phyloP scores from a whole-genome alignment of 2,113 vertebrate species.

The Microcebus lehilahytsara region DNA sequence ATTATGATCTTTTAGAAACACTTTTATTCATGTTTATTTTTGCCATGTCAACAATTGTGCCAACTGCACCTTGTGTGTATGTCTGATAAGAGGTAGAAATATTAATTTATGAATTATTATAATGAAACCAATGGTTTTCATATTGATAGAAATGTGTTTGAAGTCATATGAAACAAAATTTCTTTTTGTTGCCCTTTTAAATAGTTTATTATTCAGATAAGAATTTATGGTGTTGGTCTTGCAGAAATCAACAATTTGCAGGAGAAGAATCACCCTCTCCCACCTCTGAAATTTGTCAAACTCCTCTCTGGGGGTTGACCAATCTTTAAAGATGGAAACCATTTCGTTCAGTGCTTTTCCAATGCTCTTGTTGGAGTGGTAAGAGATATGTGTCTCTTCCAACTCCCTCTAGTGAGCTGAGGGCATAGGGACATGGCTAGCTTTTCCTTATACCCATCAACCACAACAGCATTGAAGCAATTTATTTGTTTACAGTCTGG shows the following conservation, averaged over 20 bases:
- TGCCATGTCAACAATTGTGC: neutral
- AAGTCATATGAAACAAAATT: neutral
- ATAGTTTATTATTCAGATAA: neutral
- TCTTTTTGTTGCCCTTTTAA: neutral
- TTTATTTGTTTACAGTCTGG: neutral
- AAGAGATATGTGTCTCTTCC: neutral
- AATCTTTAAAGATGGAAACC: neutral
- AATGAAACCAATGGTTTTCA: neutral
- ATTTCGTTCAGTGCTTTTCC: neutral
- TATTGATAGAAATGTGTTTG: conserved; percentile 3
- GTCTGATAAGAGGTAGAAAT: conserved; percentile 24
- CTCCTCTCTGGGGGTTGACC: neutral
- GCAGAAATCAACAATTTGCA: neutral
- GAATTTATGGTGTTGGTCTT: neutral
- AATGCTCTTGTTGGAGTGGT: neutral
- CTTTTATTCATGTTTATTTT: conserved; percentile 19
- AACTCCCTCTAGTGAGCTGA: neutral
- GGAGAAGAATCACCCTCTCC: neutral
- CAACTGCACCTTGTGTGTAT: neutral
- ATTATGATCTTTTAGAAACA: conserved; percentile 6
- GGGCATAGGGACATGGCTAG: no score
- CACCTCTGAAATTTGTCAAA: neutral
- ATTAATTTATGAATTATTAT: conserved; percentile 15
- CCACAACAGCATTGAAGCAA: neutral
- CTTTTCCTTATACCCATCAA: neutral